phyloP scores from a whole-genome alignment of 64 coral and sea anemone species.

The Trachythela sp. region DNA sequence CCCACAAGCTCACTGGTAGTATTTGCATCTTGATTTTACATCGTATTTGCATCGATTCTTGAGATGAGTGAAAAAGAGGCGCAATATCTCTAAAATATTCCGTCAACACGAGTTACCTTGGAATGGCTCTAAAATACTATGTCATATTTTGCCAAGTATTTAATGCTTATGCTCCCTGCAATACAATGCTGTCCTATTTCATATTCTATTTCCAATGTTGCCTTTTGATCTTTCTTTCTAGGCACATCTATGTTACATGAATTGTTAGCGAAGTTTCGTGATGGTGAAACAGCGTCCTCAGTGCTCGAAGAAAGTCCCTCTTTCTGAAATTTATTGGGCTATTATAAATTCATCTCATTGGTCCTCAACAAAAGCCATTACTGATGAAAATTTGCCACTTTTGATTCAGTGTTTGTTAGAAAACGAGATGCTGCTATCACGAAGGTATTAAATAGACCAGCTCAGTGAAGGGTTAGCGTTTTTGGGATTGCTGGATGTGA shows the following conservation, averaged over 20 bases:
- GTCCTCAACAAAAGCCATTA: conserved; percentile 37
- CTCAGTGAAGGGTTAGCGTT: conserved; percentile 30
- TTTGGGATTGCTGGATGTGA: conserved; percentile 43
- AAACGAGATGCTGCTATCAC: conserved; percentile 45
- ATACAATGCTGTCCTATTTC: too few species aligned
- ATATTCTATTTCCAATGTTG: too few species aligned
- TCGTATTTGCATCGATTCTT: too few species aligned
- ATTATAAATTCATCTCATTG: conserved; percentile 47
- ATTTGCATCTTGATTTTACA: too few species aligned
- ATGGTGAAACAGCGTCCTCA: conserved; percentile 24
- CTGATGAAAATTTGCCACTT: conserved; percentile 26
- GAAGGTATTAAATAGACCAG: conserved; percentile 48
- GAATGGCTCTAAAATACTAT: too few species aligned
- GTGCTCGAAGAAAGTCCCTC: conserved; percentile 38
- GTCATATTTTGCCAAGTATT: too few species aligned
- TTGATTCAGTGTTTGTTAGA: conserved; percentile 41
- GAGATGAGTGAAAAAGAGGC: too few species aligned
- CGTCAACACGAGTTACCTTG: too few species aligned
- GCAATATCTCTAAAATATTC: too few species aligned
- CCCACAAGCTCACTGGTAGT: too few species aligned
- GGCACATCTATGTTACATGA: conserved; percentile 47
- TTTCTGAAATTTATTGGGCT: conserved; percentile 20
- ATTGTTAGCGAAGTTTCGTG: conserved; percentile 40
- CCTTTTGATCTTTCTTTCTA: background rate
- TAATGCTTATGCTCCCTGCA: too few species aligned